Percentiles rank a stretch among this genome's conserved stretches.
Evolutionary conservation across 92 coral and sea anemone genomes (phyloP).

Genomic region (Actinostola sp.): DNA sequence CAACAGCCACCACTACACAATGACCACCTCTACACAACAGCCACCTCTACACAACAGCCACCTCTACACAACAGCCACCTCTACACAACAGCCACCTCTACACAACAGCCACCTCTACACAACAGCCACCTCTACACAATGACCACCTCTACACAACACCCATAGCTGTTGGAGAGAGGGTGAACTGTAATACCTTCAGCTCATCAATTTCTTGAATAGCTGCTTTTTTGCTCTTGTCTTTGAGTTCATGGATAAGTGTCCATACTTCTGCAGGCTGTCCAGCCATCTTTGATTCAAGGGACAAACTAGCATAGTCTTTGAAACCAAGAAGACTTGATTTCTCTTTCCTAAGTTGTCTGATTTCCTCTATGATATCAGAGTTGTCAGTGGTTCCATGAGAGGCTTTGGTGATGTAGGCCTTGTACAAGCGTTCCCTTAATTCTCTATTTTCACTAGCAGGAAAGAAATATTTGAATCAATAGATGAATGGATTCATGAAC

Average conservation of each 20-base stretch:
- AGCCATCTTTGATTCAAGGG: slow-evolving; percentile 91
- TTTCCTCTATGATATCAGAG: slow-evolving; percentile 72
- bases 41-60: too few species aligned
- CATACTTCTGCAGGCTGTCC: slow-evolving; percentile 73
- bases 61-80: too few species aligned
- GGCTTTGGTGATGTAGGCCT: slow-evolving; percentile 78
- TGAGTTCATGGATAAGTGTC: slow-evolving; percentile 63
- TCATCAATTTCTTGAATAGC: slow-evolving; percentile 67
- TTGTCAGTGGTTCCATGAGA: slow-evolving; percentile 70
- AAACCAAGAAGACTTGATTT: slow-evolving; percentile 79
- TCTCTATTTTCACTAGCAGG: slow-evolving; percentile 65
- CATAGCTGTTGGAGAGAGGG: too few species aligned
- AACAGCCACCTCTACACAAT: too few species aligned
- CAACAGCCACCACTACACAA: too few species aligned
- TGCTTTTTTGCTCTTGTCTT: slow-evolving; percentile 59
- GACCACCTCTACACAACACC: not conserved
- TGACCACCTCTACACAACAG: too few species aligned
- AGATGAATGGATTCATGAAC: not conserved
- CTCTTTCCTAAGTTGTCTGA: slow-evolving; percentile 75
- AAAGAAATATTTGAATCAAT: not conserved
- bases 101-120: too few species aligned
- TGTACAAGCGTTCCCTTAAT: slow-evolving; percentile 77
- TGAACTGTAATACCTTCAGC: slow-evolving; percentile 60
- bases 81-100: too few species aligned
- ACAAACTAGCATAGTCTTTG: slow-evolving; percentile 69